Percentiles rank a stretch among this genome's conserved stretches.
phyloP scores from a whole-genome alignment of 1,140 invertebrate species.

The Achatina immaculata region DNA sequence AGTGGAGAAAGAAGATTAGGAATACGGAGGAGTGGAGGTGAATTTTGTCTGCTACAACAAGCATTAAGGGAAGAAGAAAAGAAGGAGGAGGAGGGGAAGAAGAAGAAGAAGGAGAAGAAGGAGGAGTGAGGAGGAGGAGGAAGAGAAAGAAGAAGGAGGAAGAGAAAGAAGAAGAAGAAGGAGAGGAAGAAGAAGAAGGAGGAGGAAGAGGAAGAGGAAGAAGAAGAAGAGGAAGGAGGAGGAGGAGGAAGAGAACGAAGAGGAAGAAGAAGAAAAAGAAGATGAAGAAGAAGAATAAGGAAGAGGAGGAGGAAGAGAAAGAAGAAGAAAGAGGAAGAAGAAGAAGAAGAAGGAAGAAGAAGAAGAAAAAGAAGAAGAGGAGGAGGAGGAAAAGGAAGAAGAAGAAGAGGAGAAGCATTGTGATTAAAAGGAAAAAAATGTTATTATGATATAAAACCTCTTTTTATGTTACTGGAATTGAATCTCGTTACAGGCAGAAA shows the following conservation, averaged over 20 bases:
- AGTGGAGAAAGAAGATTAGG: too few relatives aligned
- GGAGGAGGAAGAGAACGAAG: neutral
- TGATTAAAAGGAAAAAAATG: too few relatives aligned
- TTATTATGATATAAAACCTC: too few relatives aligned
- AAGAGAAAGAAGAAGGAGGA: neutral
- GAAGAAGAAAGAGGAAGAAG: neutral
- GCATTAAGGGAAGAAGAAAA: constrained; percentile 7
- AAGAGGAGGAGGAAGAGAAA: neutral
- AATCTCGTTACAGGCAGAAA: too few relatives aligned
- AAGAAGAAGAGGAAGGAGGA: neutral
- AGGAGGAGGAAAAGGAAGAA: neutral
- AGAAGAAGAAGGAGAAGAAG: constrained; percentile 11
- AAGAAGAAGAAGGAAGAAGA: neutral
- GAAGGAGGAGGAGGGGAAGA: neutral
- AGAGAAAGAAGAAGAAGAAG: constrained; percentile 25
- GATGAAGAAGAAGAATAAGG: neutral
- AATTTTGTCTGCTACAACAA: constrained; percentile 20
- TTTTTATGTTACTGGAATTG: too few relatives aligned
- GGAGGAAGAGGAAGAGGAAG: neutral
- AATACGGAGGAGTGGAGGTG: neutral
- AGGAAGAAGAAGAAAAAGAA: neutral
- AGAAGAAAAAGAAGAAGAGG: neutral
- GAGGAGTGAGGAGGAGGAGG: neutral
- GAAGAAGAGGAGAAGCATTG: neutral
- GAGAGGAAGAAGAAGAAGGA: neutral